Percentiles rank a stretch among this genome's conserved stretches.
Conservation (phyloP, 2,888 invertebrate species). For the Drosophila anceps region DNA sequence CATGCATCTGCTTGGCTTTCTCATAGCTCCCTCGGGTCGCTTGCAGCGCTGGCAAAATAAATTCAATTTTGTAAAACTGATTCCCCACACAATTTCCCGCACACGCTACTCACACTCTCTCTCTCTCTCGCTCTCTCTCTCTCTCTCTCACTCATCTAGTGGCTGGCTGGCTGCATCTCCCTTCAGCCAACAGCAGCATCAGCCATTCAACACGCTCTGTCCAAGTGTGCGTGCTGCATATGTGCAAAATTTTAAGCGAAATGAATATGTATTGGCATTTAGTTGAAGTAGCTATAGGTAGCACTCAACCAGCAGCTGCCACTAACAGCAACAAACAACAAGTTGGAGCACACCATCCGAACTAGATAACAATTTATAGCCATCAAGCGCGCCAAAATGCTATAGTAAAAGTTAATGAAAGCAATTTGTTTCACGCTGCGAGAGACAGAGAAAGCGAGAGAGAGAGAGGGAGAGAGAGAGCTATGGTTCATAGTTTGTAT, state of each 20-base stretch:
- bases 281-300: slow-evolving; percentile 72
- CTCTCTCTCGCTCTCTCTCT: slow-evolving; percentile 1
- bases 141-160: background rate
- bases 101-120: slow-evolving; percentile 23
- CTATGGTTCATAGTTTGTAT: slow-evolving; percentile 20
- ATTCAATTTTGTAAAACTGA: slow-evolving; percentile 80
- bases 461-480: slow-evolving; percentile 2
- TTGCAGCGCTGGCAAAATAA: slow-evolving; percentile 75
- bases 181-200: slow-evolving; percentile 1
- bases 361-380: slow-evolving; percentile 77
- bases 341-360: slow-evolving; percentile 43
- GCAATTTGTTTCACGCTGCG: slow-evolving; percentile 70
- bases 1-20: slow-evolving; percentile 48
- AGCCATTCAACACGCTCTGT: slow-evolving; percentile 15
- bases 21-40: slow-evolving; percentile 64
- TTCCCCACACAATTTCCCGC: slow-evolving; percentile 78
- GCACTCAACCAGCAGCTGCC: slow-evolving; percentile 48
- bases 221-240: slow-evolving; percentile 68
- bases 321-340: slow-evolving; percentile 37
- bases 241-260: slow-evolving; percentile 76
- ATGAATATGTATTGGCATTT: slow-evolving; percentile 80
- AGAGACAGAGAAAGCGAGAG: slow-evolving; percentile 5
- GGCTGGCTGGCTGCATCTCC: slow-evolving; percentile 1
- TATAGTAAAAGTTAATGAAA: slow-evolving; percentile 80
- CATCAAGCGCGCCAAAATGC: slow-evolving; percentile 74